Evolutionary conservation across 2,888 invertebrate genomes (phyloP), one percentile per base, ranked within the genome.

Genomic region (Gymnocheta viridis): DNA sequence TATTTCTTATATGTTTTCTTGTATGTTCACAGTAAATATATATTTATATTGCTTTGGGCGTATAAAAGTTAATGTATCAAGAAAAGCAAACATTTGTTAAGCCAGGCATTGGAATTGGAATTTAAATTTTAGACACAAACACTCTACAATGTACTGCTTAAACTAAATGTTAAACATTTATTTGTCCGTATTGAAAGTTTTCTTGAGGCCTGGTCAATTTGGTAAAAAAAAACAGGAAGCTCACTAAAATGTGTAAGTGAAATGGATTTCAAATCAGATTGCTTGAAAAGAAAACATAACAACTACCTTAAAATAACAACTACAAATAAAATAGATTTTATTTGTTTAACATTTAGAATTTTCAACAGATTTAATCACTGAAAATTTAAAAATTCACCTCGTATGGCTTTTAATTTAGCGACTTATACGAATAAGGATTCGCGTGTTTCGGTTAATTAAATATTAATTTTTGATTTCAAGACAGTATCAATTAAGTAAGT

Each of bases 21-120:
- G 7, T 44, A 32, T 54, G 32, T 44, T 41, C n/a, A 17, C 22
- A 29, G n/a, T n/a, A n/a, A n/a, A 12, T 73, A 10, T 58, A 24
- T 66, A 27, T 79, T 54, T 32, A 24, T 27, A 5, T 38, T 29
- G 14, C 67, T 38, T 49, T 74, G 73, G 58, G 35, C 32, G 44
- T 10, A 22, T 38, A 44, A 70, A 44, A 79, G 29, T 72, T 44
- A 79, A 56, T 64, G 47, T 79, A 22, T 47, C 19, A 72, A 35
- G 47, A 47, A 74, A 74, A 49, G 12, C 17, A 67, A 74, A 81
- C 66, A 80, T 73, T 80, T 80, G 27, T 54, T 54, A 60, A 74
- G 58, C 62, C 67, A 6, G 24, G 35, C 60, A 24, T 41, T 47
- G 17, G 41, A 41, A 38, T 67, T 67, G 60, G 41, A 19, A 38